Evolutionary conservation across 2,113 vertebrate species (phyloP), one percentile per base, ranked within the genome.

Genomic region (Gasterosteus aculeatus): DNA sequence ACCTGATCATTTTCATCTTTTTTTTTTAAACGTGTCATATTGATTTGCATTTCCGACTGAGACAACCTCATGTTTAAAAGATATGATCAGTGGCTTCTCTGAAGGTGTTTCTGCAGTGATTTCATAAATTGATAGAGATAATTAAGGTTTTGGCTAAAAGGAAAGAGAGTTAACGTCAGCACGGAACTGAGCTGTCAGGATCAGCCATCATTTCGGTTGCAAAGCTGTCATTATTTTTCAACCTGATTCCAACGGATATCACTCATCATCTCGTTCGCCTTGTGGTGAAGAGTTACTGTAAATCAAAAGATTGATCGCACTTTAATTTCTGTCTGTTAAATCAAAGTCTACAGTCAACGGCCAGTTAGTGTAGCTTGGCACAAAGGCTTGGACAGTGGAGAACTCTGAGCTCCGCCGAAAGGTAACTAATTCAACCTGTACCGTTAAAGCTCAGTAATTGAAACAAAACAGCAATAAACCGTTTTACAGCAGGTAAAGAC

Each of bases 81-180:
- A 26, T 53, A 38, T 1, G 39, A 61, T 64, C 64, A 53, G 69
- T 47, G 35, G 14, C 46, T 3, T 15, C 38, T 0, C 35, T 53
- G 66, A 18, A 9, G 60, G 74, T 57, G 81, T 75, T 81, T 51
- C 58, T 62, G 39, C 69, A 31, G 33, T 0, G 33, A 56, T 59
- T 71, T 69, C 15, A 71, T 5, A 5, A 42, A 15, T 26, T 42
- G 62, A 42, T 9, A 38, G 26, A 9, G 18, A 54, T 77, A n/a
- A 71, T 53, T 33, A 80, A 33, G 44, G 12, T 22, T 22, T 72
- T 19, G 18, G 51, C 19, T 39, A 19, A 22, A 49, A 57, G 47
- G 0, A 18, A 19, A 51, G 65, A 15, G 33, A 60, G 2, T 56
- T 29, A 60, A 2, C 16, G 15, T 33, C 53, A 18, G 33, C 26